Base-by-base conservation (phyloP, 2,888 invertebrate genomes). In the Chironomus riparius region DNA sequence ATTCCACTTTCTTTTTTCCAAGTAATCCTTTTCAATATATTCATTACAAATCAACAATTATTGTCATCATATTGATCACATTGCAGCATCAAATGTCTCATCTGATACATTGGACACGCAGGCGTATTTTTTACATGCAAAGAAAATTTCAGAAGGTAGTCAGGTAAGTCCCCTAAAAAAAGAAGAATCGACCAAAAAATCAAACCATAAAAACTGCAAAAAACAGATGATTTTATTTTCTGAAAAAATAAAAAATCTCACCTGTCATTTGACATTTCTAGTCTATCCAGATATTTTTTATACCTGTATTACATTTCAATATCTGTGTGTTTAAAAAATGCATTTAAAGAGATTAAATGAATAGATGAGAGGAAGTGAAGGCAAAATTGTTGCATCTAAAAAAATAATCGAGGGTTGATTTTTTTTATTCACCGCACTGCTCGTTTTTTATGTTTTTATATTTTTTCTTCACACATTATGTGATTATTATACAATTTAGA, bases 381-480 rank as follows among this genome's bases (percentile, higher is more conserved):
- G 56, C 15, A 56, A 56, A 56, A 56, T 56, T 56, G 56, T 56
- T 56, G 56, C 56, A 56, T 56, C 70, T 70, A 18, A 18, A 68
- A 24, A 68, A 70, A 72, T 24, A 72, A 10, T 28, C 61, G 72
- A 72, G 72, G 72, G 72, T 38, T 69, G 24, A 61, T 61, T 72
- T 72, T n/a, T n/a, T 72, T 72, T 72, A 61, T 72, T 28, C 12
- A 13, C 10, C 4, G 18, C 38, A 6, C 18, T 7, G 3, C 18
- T 22, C 22, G n/a, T 21, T 21, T 68, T 21, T 22, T 72, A 47
- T 72, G 47, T 48, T 70, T 70, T 47, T 47, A 10, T 24, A 47
- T 28, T 5, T n/a, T n/a, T 24, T 69, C 24, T 28, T 72, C 56
- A 72, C 72, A 72, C 72, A 72, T 72, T 61, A 72, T 70, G 50